A percentile compares a stretch with the other conserved stretches of the same genome.
These are phyloP conservation scores for Hypomecis atomaria DNA, from an alignment of 2,888 invertebrate genomes.

Conservation along the genomic window DNA sequence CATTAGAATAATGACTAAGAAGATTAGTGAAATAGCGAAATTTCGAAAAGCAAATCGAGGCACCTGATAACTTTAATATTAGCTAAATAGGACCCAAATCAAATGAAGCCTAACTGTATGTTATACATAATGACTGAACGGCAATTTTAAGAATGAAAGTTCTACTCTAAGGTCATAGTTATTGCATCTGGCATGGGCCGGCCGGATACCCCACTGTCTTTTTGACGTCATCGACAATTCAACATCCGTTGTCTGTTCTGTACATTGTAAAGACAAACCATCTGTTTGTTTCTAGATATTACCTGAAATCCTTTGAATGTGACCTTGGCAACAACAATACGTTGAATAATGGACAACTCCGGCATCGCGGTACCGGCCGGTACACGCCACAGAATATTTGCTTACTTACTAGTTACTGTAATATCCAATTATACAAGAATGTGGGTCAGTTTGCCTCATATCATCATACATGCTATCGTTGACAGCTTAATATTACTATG, in stretches of 20 bases:
- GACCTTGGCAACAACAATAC: constrained; percentile 39
- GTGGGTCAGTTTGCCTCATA: constrained; percentile 49
- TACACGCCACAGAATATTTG: constrained; percentile 22
- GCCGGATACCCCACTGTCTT: neutral
- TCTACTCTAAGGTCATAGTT: too few relatives aligned
- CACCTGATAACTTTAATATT: too few relatives aligned
- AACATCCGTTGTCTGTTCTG: constrained; percentile 1
- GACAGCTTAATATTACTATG: constrained; percentile 44
- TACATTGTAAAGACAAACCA: neutral
- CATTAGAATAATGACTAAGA: too few relatives aligned
- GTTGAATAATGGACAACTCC: constrained; percentile 33
- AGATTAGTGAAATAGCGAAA: too few relatives aligned
- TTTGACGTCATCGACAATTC: neutral
- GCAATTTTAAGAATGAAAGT: too few relatives aligned
- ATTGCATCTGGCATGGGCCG: too few relatives aligned
- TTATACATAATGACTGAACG: too few relatives aligned
- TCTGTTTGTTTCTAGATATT: constrained; percentile 1
- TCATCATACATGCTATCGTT: constrained; percentile 32
- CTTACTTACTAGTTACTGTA: constrained; percentile 15
- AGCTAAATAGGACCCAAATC: too few relatives aligned
- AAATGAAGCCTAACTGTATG: too few relatives aligned
- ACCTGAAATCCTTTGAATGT: constrained; percentile 18
- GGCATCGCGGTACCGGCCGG: constrained; percentile 35
- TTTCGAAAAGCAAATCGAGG: too few relatives aligned
- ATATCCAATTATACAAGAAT: constrained; percentile 46